Conservation (phyloP, 2,113 vertebrate species). For the Anguilla rostrata region DNA sequence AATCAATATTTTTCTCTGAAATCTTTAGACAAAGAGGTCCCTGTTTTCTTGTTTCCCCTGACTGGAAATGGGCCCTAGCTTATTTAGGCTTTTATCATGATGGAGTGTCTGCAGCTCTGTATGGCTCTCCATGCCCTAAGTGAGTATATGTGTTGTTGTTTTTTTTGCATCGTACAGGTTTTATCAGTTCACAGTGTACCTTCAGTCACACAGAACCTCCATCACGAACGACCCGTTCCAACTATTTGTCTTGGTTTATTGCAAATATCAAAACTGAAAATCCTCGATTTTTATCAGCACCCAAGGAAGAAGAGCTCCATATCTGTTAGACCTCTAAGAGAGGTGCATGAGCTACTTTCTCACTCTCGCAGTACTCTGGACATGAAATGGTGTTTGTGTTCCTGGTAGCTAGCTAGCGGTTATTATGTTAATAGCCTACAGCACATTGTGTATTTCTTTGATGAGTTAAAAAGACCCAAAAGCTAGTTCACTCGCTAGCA, state of each 20-base stretch:
- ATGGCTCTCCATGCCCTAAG: conserved; percentile 32
- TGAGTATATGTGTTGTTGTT: neutral
- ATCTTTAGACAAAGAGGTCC: conserved; percentile 6
- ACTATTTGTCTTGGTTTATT: neutral
- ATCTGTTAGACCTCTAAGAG: neutral
- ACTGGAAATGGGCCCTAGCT: conserved; percentile 48
- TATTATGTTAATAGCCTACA: too few species aligned
- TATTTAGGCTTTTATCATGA: conserved; percentile 46
- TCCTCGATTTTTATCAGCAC: neutral
- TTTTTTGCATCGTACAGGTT: neutral
- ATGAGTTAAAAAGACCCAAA: too few species aligned
- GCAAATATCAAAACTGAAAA: neutral
- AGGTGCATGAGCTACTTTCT: neutral
- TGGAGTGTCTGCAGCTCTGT: conserved; percentile 29
- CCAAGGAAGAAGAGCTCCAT: neutral
- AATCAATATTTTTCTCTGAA: conserved; percentile 8
- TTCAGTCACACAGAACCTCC: neutral
- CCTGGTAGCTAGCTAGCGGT: too few species aligned
- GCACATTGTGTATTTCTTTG: too few species aligned
- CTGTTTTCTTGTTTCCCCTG: conserved; percentile 19
- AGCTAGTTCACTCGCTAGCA: too few species aligned
- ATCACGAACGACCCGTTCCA: neutral
- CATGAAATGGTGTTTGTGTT: too few species aligned
- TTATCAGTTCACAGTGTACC: neutral
- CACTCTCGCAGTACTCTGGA: neutral